Conservation (phyloP, 2,888 invertebrate genomes). For the Drosophila histrio region DNA sequence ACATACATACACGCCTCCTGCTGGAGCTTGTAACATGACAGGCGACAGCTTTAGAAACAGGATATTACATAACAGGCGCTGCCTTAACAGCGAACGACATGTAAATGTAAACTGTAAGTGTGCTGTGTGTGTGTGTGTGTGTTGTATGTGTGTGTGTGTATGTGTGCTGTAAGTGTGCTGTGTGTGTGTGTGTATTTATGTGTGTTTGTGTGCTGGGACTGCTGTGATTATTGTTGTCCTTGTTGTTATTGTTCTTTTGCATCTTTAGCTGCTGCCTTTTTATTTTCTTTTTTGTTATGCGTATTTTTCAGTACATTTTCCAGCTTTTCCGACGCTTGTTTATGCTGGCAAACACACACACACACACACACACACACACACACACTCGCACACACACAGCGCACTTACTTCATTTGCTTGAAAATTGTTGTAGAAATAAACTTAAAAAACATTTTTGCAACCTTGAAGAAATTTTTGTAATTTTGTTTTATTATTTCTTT, state of each 20-base stretch:
- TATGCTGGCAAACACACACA: conserved; percentile 31
- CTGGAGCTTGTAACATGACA: conserved; percentile 72
- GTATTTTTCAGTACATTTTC: conserved; percentile 8
- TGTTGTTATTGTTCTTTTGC: conserved; percentile 43
- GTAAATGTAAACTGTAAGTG: conserved; percentile 42
- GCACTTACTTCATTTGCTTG: conserved; percentile 47
- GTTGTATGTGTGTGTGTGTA: not conserved
- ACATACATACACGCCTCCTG: conserved; percentile 17
- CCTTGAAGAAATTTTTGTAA: conserved; percentile 58
- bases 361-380: conserved; percentile 8
- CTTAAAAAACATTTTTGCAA: conserved; percentile 55
- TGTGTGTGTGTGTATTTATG: conserved; percentile 14
- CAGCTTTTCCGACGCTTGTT: conserved; percentile 22
- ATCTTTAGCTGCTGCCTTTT: conserved; percentile 27
- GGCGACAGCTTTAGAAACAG: conserved; percentile 75
- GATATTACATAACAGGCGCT: conserved; percentile 78
- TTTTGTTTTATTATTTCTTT: conserved; percentile 7
- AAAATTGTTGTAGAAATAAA: conserved; percentile 37
- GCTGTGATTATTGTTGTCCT: conserved; percentile 28
- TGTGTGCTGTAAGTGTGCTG: too few relatives aligned
- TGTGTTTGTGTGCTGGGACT: conserved; percentile 22
- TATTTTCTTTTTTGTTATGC: conserved; percentile 19
- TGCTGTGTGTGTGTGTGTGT: conserved; percentile 10
- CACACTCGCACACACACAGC: conserved; percentile 9
- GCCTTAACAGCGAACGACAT: conserved; percentile 54